Base-by-base conservation (phyloP, 2,113 vertebrate genomes). In the Sphyrna mokarran region DNA sequence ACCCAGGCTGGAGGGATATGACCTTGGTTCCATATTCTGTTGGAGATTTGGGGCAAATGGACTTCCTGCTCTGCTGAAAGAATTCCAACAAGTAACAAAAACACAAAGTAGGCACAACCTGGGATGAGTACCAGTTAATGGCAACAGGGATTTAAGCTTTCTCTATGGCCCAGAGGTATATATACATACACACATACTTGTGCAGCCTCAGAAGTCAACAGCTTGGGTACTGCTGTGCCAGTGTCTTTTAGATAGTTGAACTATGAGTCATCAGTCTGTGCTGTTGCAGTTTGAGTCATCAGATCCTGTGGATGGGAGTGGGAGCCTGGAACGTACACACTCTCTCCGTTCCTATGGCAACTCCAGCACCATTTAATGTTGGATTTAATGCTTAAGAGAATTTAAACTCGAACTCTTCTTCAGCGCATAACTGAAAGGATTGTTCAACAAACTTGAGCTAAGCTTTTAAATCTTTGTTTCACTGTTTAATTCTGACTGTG, bases 361-460 rank as follows among this genome's bases (percentile, higher is more conserved):
- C 89, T n/a, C 26, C n/a, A 18, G 89, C 58, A 91, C 61, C 11
- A 63, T 91, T 91, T 91, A n/a, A n/a, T 16, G n/a, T 63, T 91
- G 89, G 48, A 63, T 66, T 91, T 37, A 91, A 16, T 61, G 87
- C 87, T 90, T n/a, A 61, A 61, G 89, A 61, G 61, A 91, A 63
- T 91, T 91, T 89, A 58, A 54, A 29, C 86, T 54, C 86, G 13
- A 89, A 89, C 58, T 89, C 86, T 89, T 89, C 86, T 91, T 33
- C 89, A 63, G 58, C 58, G n/a, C n/a, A 37, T 66, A 66, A n/a
- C 89, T 93, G 61, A 63, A 63, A 63, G 61, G 61, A 63, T 63
- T 63, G 61, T 63, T 63, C 61, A 63, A 63, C 13, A 63, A 63
- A 63, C 8, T 63, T 63, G 61, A 63, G 61, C 61, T 63, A 10